phyloP scores from a whole-genome alignment of 1,140 invertebrate genomes.

The Drosophila obscura region DNA sequence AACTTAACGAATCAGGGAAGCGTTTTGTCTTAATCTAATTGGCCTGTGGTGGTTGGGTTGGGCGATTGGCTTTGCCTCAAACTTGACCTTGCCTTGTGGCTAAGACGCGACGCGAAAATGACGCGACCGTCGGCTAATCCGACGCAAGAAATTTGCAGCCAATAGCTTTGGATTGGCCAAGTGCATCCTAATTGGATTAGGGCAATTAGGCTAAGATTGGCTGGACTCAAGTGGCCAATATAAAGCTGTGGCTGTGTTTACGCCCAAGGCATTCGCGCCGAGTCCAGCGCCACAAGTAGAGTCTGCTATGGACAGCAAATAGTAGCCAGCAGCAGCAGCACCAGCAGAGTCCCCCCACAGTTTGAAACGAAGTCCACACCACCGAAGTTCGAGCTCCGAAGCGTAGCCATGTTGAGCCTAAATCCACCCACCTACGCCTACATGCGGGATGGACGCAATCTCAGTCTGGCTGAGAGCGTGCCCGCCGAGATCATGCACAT shows the following conservation, averaged over 20 bases:
- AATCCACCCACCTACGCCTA: conserved; percentile 58
- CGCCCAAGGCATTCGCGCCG: conserved; percentile 57
- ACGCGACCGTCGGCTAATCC: conserved; percentile 57
- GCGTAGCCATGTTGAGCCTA: conserved; percentile 58
- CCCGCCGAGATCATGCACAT: conserved; percentile 89
- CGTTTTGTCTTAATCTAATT: conserved; percentile 77
- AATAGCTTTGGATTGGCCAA: conserved; percentile 67
- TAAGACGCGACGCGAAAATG: conserved; percentile 31
- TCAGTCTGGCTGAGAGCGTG: conserved; percentile 90
- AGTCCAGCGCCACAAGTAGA: conserved; percentile 51
- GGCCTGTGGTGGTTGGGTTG: conserved; percentile 2
- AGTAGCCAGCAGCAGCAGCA: conserved; percentile 22
- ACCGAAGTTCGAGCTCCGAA: conserved; percentile 22
- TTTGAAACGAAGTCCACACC: conserved; percentile 44
- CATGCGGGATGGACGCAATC: conserved; percentile 85
- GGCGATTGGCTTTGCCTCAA: conserved; percentile 51
- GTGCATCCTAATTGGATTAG: conserved; percentile 71
- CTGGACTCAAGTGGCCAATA: conserved; percentile 63
- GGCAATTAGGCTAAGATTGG: conserved; percentile 72
- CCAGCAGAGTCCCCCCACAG: conserved; percentile 8
- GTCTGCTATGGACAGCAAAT: conserved; percentile 69
- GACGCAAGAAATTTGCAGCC: conserved; percentile 52
- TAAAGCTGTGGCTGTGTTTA: conserved; percentile 40
- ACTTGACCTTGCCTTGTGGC: conserved; percentile 70
- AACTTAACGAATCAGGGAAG: conserved; percentile 38